Evolutionary conservation across 1,140 invertebrate genomes (phyloP), one percentile per base, ranked within the genome.

Genomic region (Hyles vespertilio): DNA sequence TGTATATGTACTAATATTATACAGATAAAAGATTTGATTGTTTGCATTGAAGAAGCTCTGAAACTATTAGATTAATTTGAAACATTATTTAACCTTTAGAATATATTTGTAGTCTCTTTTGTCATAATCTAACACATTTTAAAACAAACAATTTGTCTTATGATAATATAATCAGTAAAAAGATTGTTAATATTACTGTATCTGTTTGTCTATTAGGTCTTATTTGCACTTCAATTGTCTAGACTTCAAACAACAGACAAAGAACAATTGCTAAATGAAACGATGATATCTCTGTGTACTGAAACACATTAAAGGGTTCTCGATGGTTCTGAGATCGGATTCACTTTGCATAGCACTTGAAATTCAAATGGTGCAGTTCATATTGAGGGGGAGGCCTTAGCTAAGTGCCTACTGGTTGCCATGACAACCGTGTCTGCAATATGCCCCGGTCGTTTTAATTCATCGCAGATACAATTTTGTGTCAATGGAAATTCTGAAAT

Each of bases 321-420:
- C 65, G 63, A 69, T 68, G 60, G 77, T 59, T 67, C 64, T 71
- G 48, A 67, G 71, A 72, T 73, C 72, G 69, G 72, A 63, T 75
- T 72, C 77, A 67, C 77, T 85, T 85, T 85, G 80, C 80, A 80
- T 77, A 85, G 74, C 79, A 74, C 82, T 85, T 83, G 77, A 80
- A 80, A 80, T 83, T 83, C 80, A 85, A 85, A 83, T 83, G 68
- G 72, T 80, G 74, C 79, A 81, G 73, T 78, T 79, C 70, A 81
- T 83, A 85, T 81, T 66, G 72, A 75, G n/a, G n/a, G n/a, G n/a
- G n/a, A n/a, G n/a, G 67, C 69, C 70, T 51, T 63, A 66, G 71
- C 62, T 82, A 73, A 79, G 77, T 74, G 71, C 63, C 68, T 65
- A 57, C 51, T 45, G 58, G 74, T 77, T 65, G 61, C 63, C 69